Conservation (phyloP, 2,888 invertebrate species). For the Aphidius colemani region DNA sequence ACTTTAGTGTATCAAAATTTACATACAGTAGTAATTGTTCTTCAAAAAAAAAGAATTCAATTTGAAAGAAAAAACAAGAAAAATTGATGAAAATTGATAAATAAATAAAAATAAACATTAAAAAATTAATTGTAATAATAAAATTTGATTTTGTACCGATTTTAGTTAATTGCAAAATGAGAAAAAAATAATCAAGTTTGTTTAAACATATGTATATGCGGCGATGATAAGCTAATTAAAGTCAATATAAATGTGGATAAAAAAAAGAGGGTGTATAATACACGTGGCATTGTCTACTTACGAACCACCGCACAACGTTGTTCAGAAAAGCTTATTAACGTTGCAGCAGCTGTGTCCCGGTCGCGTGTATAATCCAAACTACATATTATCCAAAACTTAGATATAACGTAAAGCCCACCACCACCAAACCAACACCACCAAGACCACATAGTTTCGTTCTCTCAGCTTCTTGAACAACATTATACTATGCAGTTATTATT, state of each 20-base stretch:
- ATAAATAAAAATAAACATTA: too few species aligned
- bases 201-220: not conserved
- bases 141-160: too few species aligned
- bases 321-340: conserved; percentile 49
- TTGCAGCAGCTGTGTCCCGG: conserved; percentile 44
- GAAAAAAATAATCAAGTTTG: not conserved
- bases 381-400: conserved; percentile 16
- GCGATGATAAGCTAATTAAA: not conserved
- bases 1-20: not conserved
- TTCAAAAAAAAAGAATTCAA: not conserved
- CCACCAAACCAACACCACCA: too few species aligned
- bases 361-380: conserved; percentile 23
- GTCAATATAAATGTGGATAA: not conserved
- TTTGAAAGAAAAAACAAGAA: not conserved
- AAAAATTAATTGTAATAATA: too few species aligned
- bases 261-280: not conserved
- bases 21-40: not conserved
- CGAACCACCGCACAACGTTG: conserved; percentile 33
- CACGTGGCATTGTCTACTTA: conserved; percentile 17
- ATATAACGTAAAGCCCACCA: conserved; percentile 17
- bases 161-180: not conserved
- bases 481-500: too few species aligned
- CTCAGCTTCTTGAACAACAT: too few species aligned
- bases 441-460: too few species aligned
- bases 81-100: conserved; percentile 7